Evolutionary conservation across 1,140 invertebrate species (phyloP).

Genomic region (Aplysia californica): DNA sequence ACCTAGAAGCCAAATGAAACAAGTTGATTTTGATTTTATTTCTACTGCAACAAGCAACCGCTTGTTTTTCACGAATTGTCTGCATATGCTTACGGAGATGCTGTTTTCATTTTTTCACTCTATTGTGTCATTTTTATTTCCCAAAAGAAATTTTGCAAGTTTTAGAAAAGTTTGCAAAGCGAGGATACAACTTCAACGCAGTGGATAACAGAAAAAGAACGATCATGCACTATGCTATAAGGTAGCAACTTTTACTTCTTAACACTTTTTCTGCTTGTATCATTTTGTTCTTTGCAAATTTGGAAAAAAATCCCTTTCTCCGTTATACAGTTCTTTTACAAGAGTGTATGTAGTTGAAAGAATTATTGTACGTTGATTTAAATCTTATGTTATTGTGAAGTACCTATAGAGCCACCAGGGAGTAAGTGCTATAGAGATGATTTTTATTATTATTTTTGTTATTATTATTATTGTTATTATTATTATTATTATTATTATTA

Average conservation of each 20-base stretch:
- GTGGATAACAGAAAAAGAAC: not conserved
- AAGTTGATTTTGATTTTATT: no score
- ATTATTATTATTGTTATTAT: not conserved
- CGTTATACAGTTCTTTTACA: no score
- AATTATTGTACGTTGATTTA: no score
- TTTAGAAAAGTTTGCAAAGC: not conserved
- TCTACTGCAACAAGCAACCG: no score
- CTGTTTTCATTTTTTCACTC: no score
- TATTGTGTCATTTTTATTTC: not conserved
- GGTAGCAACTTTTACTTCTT: not conserved
- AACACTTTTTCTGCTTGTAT: no score
- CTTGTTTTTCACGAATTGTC: no score
- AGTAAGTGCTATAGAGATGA: not conserved
- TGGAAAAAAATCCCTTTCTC: not conserved
- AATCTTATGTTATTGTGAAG: not conserved
- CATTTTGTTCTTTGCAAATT: not conserved
- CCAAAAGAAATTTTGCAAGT: not conserved
- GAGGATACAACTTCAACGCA: not conserved
- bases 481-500: no score
- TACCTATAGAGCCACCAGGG: not conserved
- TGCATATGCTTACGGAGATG: no score
- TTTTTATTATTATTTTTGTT: no score
- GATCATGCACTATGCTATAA: not conserved
- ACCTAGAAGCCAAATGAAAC: no score
- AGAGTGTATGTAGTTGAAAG: no score